Percentiles rank a stretch among this genome's conserved stretches.
Conservation (phyloP, 1,140 invertebrate species). For the Philotrypesis tridentata region DNA sequence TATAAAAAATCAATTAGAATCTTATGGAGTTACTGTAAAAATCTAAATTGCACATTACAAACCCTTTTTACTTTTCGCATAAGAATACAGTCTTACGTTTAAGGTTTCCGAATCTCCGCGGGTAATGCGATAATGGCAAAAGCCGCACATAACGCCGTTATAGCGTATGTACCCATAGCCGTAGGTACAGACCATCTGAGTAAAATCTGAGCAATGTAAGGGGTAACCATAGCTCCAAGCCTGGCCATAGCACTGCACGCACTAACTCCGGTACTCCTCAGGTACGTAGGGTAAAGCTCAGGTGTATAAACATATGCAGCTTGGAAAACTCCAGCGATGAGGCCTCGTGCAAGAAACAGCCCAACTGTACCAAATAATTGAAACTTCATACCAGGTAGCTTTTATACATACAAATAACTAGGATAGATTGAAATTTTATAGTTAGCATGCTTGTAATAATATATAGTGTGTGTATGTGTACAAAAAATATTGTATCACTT, state of each 20-base stretch:
- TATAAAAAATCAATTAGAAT: background rate
- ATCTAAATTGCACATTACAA: background rate
- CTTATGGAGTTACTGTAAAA: background rate
- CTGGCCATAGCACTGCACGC: slow-evolving; percentile 92
- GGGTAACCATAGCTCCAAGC: slow-evolving; percentile 93
- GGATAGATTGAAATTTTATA: too few species aligned
- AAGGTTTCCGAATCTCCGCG: slow-evolving; percentile 83
- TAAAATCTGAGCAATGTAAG: slow-evolving; percentile 92
- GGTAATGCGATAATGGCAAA: slow-evolving; percentile 84
- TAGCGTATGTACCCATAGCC: slow-evolving; percentile 83
- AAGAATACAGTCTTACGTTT: background rate
- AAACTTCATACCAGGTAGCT: too few species aligned
- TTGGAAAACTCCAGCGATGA: slow-evolving; percentile 95
- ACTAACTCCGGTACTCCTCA: slow-evolving; percentile 90
- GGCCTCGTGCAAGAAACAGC: slow-evolving; percentile 91
- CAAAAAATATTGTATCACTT: too few species aligned
- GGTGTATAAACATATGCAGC: slow-evolving; percentile 97
- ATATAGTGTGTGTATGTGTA: too few species aligned
- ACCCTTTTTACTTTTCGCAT: too few species aligned
- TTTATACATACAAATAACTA: too few species aligned
- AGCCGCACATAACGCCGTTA: slow-evolving; percentile 83
- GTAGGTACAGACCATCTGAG: slow-evolving; percentile 81
- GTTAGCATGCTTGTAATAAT: too few species aligned
- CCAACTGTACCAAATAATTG: too few species aligned
- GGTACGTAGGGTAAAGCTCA: slow-evolving; percentile 94